phyloP scores from a whole-genome alignment of 2,113 vertebrate species.

The Tachuris rubrigastra region DNA sequence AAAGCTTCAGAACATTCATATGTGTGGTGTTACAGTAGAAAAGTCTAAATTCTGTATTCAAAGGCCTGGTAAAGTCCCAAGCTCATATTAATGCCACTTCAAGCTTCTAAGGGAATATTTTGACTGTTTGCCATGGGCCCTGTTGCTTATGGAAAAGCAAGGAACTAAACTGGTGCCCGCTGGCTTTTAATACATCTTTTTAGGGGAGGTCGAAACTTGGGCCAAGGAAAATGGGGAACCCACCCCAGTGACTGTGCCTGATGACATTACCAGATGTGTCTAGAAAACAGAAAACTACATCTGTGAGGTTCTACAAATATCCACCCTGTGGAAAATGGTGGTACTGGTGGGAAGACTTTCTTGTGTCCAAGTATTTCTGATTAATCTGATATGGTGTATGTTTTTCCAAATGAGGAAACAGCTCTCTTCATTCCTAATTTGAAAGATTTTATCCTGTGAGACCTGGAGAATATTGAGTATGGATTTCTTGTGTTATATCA shows the following conservation, averaged over 20 bases:
- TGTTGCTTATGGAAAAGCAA: conserved; percentile 31
- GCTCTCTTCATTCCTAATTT: not conserved
- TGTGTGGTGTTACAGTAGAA: not conserved
- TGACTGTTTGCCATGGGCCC: conserved; percentile 44
- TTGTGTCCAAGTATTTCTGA: not conserved
- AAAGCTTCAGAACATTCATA: conserved; percentile 29
- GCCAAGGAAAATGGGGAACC: conserved; percentile 51
- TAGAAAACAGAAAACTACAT: not conserved
- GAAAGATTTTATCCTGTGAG: not conserved
- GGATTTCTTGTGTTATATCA: not conserved
- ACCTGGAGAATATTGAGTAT: not conserved
- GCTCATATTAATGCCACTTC: conserved; percentile 30
- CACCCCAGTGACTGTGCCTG: not conserved
- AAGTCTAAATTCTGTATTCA: conserved; percentile 20
- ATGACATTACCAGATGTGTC: conserved; percentile 23
- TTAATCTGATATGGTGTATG: not conserved
- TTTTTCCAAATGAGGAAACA: not conserved
- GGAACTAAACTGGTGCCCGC: not conserved
- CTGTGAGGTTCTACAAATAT: not conserved
- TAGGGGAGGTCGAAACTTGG: conserved; percentile 27
- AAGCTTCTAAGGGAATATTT: conserved; percentile 37
- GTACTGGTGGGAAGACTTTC: not conserved
- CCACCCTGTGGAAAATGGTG: not conserved
- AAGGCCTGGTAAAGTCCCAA: conserved; percentile 46
- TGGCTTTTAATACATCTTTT: conserved; percentile 21